Base-by-base conservation (phyloP, 2,113 vertebrate species). In the Colossoma macropomum region DNA sequence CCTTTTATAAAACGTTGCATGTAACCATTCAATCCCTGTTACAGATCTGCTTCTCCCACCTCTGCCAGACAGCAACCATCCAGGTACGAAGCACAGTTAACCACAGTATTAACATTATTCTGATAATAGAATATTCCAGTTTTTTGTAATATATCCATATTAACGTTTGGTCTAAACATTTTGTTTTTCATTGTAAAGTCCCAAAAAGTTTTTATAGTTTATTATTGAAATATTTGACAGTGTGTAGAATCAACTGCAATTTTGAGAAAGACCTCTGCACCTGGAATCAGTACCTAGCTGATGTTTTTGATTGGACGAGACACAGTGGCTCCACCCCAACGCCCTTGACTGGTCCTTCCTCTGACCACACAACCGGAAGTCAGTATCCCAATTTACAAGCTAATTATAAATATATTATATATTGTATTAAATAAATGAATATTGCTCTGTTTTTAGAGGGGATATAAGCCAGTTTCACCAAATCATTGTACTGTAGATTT, bases 181-280 rank as follows among this genome's bases (percentile, higher is more conserved):
- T 19, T 52, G 3, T 2, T 52, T 17, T 10, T 45, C 41, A 45
- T 45, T 9, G 1, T 45, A 10, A 9, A 45, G 9, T 10, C 10
- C 3, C 3, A 7, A 38, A 38, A 7, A 38, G 11, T 13, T 45
- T 45, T 45, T 11, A 45, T 45, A 8, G 41, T 45, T 45, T 11
- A 11, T 45, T 45, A 45, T 45, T 45, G 34, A 38, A 38, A 38
- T 7, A 38, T 38, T 83, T 83, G 15, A 30, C 82, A 95, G 93
- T 83, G 15, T 95, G 92, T 48, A 83, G 85, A 19, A 54, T 94
- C 5, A 86, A 90, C 70, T 94, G 94, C 48, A 81, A 93, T 84
- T 96, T 96, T 15, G 95, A 96, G 11, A 32, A 71, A 0, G 86
- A 86, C 56, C 59, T 94, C 28, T 96, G 95, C 87, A 90, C 83